Conservation (phyloP, 2,888 invertebrate species). For the Hemaris fuciformis region DNA sequence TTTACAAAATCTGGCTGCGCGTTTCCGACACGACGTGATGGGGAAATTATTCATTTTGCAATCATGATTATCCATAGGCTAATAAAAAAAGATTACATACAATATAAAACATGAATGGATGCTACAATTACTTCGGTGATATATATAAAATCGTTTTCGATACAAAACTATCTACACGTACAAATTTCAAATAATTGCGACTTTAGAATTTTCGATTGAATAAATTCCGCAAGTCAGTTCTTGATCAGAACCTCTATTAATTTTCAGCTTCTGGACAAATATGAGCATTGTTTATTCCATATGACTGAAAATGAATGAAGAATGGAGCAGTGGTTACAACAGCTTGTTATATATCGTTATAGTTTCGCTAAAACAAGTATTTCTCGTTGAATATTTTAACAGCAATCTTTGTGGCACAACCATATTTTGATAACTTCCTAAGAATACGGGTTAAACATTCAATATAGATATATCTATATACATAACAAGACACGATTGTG, state of each 20-base stretch:
- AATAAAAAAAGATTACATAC: not conserved
- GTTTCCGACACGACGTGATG: not conserved
- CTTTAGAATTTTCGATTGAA: not conserved
- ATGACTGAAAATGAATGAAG: too few species aligned
- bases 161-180: not conserved
- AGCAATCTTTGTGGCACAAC: too few species aligned
- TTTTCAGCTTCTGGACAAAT: not conserved
- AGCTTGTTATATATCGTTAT: too few species aligned
- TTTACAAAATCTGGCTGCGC: constrained; percentile 43
- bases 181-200: not conserved
- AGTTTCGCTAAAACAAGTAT: too few species aligned
- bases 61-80: not conserved
- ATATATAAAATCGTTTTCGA: not conserved
- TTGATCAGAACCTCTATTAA: not conserved
- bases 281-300: too few species aligned
- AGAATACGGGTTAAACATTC: not conserved
- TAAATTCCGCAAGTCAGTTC: not conserved
- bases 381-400: too few species aligned
- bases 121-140: not conserved
- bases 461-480: not conserved
- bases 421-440: too few species aligned
- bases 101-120: not conserved
- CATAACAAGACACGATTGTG: not conserved
- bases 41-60: not conserved
- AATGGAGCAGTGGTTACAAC: too few species aligned